Evolutionary conservation across 2,797 vertebrate species (phyloP).

Genomic region (Synaphobranchus kaupii): DNA sequence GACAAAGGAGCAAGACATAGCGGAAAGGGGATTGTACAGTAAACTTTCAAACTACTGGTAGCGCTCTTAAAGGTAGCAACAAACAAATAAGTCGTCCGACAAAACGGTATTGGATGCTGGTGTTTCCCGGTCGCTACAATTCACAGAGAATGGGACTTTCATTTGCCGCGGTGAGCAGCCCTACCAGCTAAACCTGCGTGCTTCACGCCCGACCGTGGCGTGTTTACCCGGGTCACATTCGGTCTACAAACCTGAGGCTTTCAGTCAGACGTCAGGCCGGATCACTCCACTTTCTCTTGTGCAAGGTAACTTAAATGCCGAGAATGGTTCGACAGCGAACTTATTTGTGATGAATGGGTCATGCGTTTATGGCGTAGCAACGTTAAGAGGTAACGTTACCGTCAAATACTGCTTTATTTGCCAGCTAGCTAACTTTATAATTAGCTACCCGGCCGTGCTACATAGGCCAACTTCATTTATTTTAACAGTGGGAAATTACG

Average conservation of each 20-base stretch:
- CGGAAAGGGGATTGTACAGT: slow-evolving; percentile 15
- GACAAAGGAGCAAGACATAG: slow-evolving; percentile 27
- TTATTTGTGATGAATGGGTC: not conserved
- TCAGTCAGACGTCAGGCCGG: slow-evolving; percentile 15
- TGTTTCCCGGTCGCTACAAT: not conserved
- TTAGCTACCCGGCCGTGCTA: not conserved
- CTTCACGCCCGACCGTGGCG: slow-evolving; percentile 6
- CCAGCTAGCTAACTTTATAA: not conserved
- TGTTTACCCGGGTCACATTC: slow-evolving; percentile 22
- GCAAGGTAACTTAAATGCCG: slow-evolving; percentile 9
- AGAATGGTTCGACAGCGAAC: not conserved
- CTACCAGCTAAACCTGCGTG: not conserved
- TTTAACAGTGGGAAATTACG: not conserved
- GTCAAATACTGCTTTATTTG: not conserved
- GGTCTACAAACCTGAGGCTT: slow-evolving; percentile 21
- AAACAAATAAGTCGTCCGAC: not conserved
- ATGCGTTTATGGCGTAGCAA: not conserved
- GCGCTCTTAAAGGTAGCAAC: not conserved
- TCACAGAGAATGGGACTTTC: slow-evolving; percentile 21
- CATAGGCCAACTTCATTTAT: not conserved
- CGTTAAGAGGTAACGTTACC: not conserved
- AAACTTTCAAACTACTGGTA: slow-evolving; percentile 16
- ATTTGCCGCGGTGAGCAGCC: slow-evolving; percentile 15
- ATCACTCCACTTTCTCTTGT: not conserved
- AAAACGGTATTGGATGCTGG: not conserved